Evolutionary conservation across 2,797 vertebrate genomes (phyloP).

Genomic region (Sciurus vulgaris): DNA sequence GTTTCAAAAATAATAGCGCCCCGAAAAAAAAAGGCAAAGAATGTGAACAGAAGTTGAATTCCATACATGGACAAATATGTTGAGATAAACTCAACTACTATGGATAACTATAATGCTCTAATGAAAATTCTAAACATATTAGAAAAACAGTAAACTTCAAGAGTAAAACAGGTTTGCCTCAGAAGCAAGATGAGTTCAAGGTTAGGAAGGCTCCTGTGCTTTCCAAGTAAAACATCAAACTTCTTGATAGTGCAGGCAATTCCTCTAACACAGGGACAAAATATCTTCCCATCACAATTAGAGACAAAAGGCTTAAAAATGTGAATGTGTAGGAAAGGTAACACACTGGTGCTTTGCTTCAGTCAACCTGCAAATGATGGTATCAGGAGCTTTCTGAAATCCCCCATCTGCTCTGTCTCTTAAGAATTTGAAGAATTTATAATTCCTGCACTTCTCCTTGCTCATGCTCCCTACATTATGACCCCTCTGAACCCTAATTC

Average conservation of each 20-base stretch:
- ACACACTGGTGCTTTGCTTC: neutral
- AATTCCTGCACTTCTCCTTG: neutral
- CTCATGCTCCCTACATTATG: neutral
- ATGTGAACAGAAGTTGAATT: too few relatives aligned
- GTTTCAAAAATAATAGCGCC: neutral
- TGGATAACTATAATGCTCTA: too few relatives aligned
- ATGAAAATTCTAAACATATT: too few relatives aligned
- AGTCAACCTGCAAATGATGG: neutral
- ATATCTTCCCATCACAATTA: neutral
- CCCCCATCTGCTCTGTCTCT: neutral
- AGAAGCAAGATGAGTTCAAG: neutral
- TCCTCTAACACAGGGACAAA: constrained; percentile 26
- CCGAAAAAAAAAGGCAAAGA: too few relatives aligned
- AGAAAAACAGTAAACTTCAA: neutral
- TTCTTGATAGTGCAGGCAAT: neutral
- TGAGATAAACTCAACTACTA: too few relatives aligned
- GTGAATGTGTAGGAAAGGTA: neutral
- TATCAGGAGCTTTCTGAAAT: neutral
- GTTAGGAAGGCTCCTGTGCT: constrained; percentile 16
- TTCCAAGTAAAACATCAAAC: constrained; percentile 23
- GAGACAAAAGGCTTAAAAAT: constrained; percentile 56
- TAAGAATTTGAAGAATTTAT: neutral
- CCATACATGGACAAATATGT: too few relatives aligned
- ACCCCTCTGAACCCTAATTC: neutral
- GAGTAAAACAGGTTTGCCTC: neutral